Evolutionary conservation across 2,888 invertebrate genomes (phyloP).

Genomic region (Beris morrisii): DNA sequence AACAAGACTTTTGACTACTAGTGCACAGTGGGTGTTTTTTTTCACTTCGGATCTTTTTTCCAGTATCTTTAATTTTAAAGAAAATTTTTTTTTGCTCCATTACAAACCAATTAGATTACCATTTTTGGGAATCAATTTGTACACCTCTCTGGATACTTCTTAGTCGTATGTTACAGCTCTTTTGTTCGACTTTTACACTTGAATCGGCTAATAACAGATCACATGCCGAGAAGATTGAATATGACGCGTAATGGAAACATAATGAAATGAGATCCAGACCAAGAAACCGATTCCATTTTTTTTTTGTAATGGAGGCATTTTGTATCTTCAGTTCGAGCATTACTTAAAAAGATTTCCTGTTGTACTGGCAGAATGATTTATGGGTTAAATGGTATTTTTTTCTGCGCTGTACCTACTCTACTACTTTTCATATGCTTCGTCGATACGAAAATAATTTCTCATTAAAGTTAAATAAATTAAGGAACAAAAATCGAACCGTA

Average conservation of each 20-base stretch:
- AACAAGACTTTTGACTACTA: constrained; percentile 14
- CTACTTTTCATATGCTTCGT: not conserved
- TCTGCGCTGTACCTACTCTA: constrained; percentile 2
- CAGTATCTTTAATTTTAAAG: constrained; percentile 7
- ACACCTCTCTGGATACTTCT: constrained; percentile 6
- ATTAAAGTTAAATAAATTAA: constrained; percentile 26
- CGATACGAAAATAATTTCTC: constrained; percentile 29
- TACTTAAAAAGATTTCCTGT: constrained; percentile 21
- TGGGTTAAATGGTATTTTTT: constrained; percentile 25
- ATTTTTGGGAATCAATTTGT: constrained; percentile 31
- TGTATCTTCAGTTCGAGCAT: constrained; percentile 12
- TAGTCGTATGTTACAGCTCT: constrained; percentile 7
- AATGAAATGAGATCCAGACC: constrained; percentile 25
- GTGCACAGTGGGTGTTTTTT: constrained; percentile 25
- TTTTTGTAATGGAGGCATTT: constrained; percentile 20
- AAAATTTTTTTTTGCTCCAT: constrained; percentile 5
- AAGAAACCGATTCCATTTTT: not conserved
- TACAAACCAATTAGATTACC: constrained; percentile 33
- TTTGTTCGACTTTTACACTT: constrained; percentile 30
- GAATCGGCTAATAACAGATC: constrained; percentile 31
- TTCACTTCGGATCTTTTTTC: not conserved
- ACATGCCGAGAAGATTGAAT: constrained; percentile 29
- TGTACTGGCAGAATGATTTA: constrained; percentile 25
- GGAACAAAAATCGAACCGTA: too few relatives aligned
- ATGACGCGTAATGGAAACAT: constrained; percentile 31